phyloP scores from a whole-genome alignment of 2,113 vertebrate species.

The Colossoma macropomum region DNA sequence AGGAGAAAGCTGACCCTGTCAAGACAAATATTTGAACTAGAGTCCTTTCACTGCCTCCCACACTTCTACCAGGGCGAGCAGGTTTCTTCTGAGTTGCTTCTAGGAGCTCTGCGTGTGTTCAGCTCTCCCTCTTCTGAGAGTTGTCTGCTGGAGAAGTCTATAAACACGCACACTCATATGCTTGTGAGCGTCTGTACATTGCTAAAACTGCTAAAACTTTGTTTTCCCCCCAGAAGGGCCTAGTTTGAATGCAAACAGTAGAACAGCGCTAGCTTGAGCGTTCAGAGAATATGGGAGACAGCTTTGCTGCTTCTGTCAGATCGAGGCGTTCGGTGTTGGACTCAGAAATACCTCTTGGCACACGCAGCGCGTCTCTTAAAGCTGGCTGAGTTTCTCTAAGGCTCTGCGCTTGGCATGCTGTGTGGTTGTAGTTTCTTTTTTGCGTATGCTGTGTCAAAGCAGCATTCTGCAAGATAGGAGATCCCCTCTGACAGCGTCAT shows the following conservation, averaged over 20 bases:
- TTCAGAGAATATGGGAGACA: conserved; percentile 12
- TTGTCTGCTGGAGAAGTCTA: neutral
- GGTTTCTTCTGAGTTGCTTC: conserved; percentile 6
- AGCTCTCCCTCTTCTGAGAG: neutral
- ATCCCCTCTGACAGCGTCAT: conserved; percentile 67
- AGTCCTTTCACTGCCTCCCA: conserved; percentile 45
- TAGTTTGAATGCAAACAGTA: conserved; percentile 31
- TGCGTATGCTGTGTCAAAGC: conserved; percentile 47
- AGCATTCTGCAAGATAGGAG: conserved; percentile 56
- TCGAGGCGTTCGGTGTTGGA: conserved; percentile 27
- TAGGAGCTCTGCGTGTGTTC: neutral
- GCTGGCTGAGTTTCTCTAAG: conserved; percentile 50
- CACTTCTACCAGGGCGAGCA: conserved; percentile 1
- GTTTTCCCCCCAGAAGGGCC: neutral
- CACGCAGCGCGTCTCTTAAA: conserved; percentile 39
- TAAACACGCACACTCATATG: neutral
- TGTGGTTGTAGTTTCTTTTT: conserved; percentile 49
- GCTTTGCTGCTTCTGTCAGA: conserved; percentile 35
- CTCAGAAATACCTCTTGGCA: conserved; percentile 41
- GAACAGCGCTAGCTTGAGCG: conserved; percentile 18
- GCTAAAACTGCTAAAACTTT: neutral
- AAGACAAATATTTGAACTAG: conserved; percentile 72
- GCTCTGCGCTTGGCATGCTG: conserved; percentile 42
- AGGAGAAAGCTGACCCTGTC: conserved; percentile 59
- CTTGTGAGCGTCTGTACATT: neutral